Percentiles rank a stretch among this genome's conserved stretches.
phyloP scores from a whole-genome alignment of 1,140 invertebrate genomes.

The Drosophila arawakana region DNA sequence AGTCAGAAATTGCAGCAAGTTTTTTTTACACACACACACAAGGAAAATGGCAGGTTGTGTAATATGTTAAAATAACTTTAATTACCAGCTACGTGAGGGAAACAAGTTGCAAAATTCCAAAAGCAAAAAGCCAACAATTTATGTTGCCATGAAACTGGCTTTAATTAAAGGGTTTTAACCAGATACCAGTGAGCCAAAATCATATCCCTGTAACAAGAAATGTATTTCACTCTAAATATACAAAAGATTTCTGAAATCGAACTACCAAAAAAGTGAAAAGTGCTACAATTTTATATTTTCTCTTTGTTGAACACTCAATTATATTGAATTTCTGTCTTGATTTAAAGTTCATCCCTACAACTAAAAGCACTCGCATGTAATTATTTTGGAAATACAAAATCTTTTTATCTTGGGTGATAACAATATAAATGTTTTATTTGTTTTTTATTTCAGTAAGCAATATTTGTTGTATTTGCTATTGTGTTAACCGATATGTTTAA shows the following conservation, averaged over 20 bases:
- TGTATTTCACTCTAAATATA: background rate
- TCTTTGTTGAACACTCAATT: too few species aligned
- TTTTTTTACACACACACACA: slow-evolving; percentile 48
- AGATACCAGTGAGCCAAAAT: background rate
- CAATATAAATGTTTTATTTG: too few species aligned
- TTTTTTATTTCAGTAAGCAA: too few species aligned
- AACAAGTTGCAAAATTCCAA: slow-evolving; percentile 7
- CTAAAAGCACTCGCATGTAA: too few species aligned
- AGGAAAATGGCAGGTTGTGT: slow-evolving; percentile 41
- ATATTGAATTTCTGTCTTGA: too few species aligned
- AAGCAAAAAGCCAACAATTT: slow-evolving; percentile 13
- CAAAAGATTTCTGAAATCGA: background rate
- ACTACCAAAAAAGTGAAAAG: too few species aligned
- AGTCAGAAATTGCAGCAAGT: slow-evolving; percentile 50
- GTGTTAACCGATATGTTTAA: too few species aligned
- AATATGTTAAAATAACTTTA: slow-evolving; percentile 70
- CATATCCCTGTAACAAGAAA: background rate
- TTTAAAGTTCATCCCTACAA: too few species aligned
- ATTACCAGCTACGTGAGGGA: slow-evolving; percentile 53
- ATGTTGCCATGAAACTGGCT: slow-evolving; percentile 37
- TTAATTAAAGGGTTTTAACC: background rate
- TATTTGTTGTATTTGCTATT: too few species aligned
- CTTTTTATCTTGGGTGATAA: too few species aligned
- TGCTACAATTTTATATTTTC: too few species aligned
- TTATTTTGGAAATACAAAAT: too few species aligned